These are phyloP conservation scores for Elanus axillaris DNA, from an alignment of 2,113 vertebrate genomes.

Conservation along the genomic window DNA sequence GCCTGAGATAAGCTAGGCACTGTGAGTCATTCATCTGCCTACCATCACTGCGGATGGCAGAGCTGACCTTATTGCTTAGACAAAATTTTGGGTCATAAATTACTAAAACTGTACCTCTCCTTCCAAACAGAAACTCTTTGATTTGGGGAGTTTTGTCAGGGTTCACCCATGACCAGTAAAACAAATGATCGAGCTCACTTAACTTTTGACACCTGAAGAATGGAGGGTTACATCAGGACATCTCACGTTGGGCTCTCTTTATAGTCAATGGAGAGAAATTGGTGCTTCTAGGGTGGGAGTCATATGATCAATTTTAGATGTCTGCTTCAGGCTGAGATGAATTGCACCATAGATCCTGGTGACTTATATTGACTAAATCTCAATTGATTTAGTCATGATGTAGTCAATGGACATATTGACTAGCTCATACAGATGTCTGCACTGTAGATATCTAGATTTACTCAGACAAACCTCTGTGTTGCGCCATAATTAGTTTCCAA, in stretches of 20 bases:
- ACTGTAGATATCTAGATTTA: background rate
- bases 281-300: background rate
- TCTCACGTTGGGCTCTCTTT: rapidly evolving
- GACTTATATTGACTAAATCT: background rate
- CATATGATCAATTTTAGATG: background rate
- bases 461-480: background rate
- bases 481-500: background rate
- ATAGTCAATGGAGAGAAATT: background rate
- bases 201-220: background rate
- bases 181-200: background rate
- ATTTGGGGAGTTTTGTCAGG: background rate
- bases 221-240: background rate
- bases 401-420: background rate
- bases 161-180: background rate
- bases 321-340: background rate
- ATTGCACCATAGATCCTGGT: background rate
- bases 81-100: background rate
- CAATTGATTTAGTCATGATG: background rate
- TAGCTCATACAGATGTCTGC: background rate
- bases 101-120: background rate
- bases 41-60: background rate
- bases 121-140: background rate
- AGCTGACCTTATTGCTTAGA: background rate
- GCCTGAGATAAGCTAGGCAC: background rate
- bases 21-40: background rate